Conservation (phyloP, 1,140 invertebrate genomes). For the Caenorhabditis briggsae region DNA sequence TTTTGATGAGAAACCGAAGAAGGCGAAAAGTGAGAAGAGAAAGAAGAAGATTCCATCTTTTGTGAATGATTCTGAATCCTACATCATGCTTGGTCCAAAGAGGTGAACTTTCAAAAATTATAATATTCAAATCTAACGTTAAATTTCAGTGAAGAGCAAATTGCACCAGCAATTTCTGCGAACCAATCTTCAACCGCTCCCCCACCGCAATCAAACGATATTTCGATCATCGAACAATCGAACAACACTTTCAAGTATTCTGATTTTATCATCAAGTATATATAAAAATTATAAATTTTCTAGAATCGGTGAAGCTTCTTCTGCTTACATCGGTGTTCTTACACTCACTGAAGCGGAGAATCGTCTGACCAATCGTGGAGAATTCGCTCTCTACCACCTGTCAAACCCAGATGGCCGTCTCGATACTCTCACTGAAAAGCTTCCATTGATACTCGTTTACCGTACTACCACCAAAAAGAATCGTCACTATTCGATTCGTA, state of each 20-base stretch:
- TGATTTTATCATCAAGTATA: too few species aligned
- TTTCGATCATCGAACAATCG: too few species aligned
- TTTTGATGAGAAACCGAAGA: not conserved
- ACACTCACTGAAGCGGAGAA: slow-evolving; percentile 7
- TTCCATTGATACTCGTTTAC: slow-evolving; percentile 36
- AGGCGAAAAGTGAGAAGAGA: slow-evolving; percentile 17
- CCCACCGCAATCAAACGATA: not conserved
- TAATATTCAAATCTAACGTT: not conserved
- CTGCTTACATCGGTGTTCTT: slow-evolving; percentile 29
- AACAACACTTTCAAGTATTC: too few species aligned
- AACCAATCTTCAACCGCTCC: not conserved
- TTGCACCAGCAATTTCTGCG: too few species aligned
- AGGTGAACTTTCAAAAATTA: not conserved
- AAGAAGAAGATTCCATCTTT: not conserved
- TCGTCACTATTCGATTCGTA: slow-evolving; percentile 50
- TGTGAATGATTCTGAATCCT: not conserved
- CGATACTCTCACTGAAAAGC: not conserved
- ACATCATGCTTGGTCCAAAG: not conserved
- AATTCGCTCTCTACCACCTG: slow-evolving; percentile 36
- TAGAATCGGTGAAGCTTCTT: slow-evolving; percentile 5
- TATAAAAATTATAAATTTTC: not conserved
- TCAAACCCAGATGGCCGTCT: not conserved
- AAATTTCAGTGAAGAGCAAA: not conserved
- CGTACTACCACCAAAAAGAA: slow-evolving; percentile 42
- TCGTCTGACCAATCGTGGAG: slow-evolving; percentile 16